A percentile compares a stretch with the other conserved stretches of the same genome.
These are phyloP conservation scores for Siphamia tubifer DNA, from an alignment of 2,113 vertebrate genomes.

Conservation along the genomic window DNA sequence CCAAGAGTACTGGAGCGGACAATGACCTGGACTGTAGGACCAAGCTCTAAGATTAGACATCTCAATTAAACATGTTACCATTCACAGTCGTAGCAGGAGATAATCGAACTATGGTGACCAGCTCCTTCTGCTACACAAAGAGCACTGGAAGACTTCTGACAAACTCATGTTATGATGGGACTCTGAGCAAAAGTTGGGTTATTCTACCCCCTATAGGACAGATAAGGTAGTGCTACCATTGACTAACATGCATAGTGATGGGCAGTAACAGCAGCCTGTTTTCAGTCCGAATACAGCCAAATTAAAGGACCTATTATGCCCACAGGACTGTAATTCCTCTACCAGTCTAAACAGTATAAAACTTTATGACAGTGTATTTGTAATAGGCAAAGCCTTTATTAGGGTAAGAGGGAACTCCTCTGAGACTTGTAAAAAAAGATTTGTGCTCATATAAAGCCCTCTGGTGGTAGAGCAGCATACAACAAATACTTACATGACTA, in stretches of 20 bases:
- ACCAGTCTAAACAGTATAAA: not conserved
- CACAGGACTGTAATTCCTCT: not conserved
- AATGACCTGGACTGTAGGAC: not conserved
- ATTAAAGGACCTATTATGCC: not conserved
- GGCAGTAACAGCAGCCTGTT: not conserved
- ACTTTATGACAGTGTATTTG: not conserved
- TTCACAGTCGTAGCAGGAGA: not conserved
- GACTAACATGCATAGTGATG: not conserved
- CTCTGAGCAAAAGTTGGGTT: not conserved
- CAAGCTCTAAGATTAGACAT: conserved; percentile 1
- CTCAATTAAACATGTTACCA: not conserved
- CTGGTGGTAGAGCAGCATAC: conserved; percentile 14
- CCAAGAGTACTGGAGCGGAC: not conserved
- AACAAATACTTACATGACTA: not conserved
- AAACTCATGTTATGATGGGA: not conserved
- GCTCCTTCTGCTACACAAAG: not conserved
- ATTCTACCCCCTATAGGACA: conserved; percentile 43
- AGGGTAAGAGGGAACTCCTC: not conserved
- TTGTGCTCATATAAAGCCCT: not conserved
- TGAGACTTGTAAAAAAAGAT: not conserved
- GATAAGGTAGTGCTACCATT: not conserved
- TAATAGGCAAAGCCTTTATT: conserved; percentile 7
- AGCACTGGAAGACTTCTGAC: not conserved
- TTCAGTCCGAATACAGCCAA: not conserved
- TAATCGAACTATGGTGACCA: not conserved